A percentile compares a stretch with the other conserved stretches of the same genome.
phyloP scores from a whole-genome alignment of 2,797 vertebrate species.

The Falco novaeseelandiae region DNA sequence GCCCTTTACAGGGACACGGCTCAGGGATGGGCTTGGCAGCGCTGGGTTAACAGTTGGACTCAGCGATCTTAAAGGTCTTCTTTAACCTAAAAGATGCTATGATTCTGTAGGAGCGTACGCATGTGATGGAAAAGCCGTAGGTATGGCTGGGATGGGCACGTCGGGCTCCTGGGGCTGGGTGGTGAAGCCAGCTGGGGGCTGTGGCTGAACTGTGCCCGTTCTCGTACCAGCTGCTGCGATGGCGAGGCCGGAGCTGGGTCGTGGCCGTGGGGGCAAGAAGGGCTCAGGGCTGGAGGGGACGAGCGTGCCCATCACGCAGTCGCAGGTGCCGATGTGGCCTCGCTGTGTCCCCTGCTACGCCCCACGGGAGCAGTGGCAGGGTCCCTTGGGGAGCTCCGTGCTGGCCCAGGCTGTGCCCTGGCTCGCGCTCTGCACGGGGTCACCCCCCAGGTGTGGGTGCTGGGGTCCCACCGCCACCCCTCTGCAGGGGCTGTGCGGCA shows the following conservation, averaged over 20 bases:
- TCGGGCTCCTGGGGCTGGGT: not conserved
- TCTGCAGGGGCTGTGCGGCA: not conserved
- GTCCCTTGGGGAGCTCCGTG: not conserved
- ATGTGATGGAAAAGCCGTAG: not conserved
- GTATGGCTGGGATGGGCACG: not conserved
- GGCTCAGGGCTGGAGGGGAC: not conserved
- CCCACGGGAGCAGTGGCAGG: not conserved
- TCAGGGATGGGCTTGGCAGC: too few species aligned
- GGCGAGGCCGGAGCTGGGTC: not conserved
- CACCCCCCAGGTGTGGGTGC: not conserved
- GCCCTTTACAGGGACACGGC: not conserved
- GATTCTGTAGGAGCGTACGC: accelerated
- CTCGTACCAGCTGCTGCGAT: not conserved
- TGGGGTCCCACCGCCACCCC: not conserved
- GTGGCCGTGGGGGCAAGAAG: not conserved
- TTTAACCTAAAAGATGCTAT: not conserved
- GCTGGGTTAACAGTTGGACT: too few species aligned
- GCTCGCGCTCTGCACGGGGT: not conserved
- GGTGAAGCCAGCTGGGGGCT: not conserved
- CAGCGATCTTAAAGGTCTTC: not conserved
- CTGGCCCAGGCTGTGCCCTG: not conserved
- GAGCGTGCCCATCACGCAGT: not conserved
- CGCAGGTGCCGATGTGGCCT: accelerated
- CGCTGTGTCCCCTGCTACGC: not conserved
- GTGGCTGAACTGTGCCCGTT: not conserved